Base-by-base conservation (phyloP, 2,797 vertebrate genomes). In the Sandelia bainsii region DNA sequence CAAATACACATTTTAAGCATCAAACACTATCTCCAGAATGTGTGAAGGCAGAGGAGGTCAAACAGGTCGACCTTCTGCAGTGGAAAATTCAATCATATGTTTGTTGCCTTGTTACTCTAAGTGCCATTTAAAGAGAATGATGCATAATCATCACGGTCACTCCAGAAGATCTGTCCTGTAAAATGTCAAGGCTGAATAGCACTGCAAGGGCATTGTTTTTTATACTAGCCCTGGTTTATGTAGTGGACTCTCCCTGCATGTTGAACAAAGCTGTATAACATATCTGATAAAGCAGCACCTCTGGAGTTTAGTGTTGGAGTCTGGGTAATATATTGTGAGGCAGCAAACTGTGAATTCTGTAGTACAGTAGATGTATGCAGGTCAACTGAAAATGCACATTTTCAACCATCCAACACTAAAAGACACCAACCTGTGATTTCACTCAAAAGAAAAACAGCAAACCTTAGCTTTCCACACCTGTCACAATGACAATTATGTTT, bases 141-240 rank as follows among this genome's bases (percentile, higher is more conserved):
- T 44, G 69, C 79, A 34, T 75, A 58, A 40, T 67, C 65, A 51
- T 59, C 78, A 46, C 34, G 45, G 62, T 75, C 79, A 5, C 61
- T 65, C 70, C 64, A 69, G 72, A 54, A 52, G 50, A 70, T 65
- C 56, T n/a, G 69, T 79, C 69, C 53, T 69, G 75, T 77, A 72
- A 81, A 78, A 83, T 56, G 59, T 75, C 59, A 79, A 63, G 66
- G 76, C 57, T 81, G 83, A 83, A 37, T 9, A 56, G 42, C 56
- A 4, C 59, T 3, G 19, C 75, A 77, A 84, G 81, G 80, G 51
- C 74, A 1, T 48, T 20, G 40, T 13, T 56, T 51, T 32, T 54
- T n/a, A 68, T 22, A 16, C 39, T 3, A 57, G 6, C 59, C 4
- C 48, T n/a, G 49, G 40, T 81, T 75, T 60, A 61, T 82, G 69